A percentile compares a stretch with the other conserved stretches of the same genome.
phyloP scores from a whole-genome alignment of 1,140 invertebrate genomes.

The Nasonia giraulti region DNA sequence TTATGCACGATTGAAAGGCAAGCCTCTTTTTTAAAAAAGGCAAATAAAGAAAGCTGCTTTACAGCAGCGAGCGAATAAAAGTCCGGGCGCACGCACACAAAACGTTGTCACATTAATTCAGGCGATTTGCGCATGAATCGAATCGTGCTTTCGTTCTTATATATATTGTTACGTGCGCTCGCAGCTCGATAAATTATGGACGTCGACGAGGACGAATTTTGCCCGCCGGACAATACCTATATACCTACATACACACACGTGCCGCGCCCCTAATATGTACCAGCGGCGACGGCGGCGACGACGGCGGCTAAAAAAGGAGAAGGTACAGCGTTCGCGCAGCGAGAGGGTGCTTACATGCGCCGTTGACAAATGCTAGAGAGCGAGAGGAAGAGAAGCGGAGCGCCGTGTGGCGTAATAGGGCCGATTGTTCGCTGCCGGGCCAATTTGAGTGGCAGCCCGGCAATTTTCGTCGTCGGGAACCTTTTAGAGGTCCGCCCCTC shows the following conservation, averaged over 20 bases:
- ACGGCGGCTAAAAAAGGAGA: slow-evolving; percentile 54
- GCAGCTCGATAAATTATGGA: slow-evolving; percentile 42
- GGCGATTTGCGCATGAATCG: slow-evolving; percentile 33
- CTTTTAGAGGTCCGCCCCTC: slow-evolving; percentile 53
- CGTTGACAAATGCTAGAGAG: slow-evolving; percentile 68
- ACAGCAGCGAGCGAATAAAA: not conserved
- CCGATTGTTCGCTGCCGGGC: slow-evolving; percentile 72
- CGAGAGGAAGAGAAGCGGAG: not conserved
- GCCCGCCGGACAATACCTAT: slow-evolving; percentile 51
- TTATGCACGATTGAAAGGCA: not conserved
- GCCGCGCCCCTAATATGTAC: slow-evolving; percentile 56
- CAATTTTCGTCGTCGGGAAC: slow-evolving; percentile 61
- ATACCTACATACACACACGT: slow-evolving; percentile 59
- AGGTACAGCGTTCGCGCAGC: slow-evolving; percentile 18
- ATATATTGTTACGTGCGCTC: not conserved
- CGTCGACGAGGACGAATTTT: slow-evolving; percentile 17
- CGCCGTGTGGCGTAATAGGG: slow-evolving; percentile 66
- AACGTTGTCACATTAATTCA: slow-evolving; percentile 42
- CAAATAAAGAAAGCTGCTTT: not conserved
- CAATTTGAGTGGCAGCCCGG: slow-evolving; percentile 73
- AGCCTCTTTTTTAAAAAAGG: not conserved
- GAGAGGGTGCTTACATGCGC: slow-evolving; percentile 33
- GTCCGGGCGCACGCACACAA: not conserved
- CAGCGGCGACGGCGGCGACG: not conserved
- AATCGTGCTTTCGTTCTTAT: not conserved